These are phyloP conservation scores for Papilio polytes DNA, from an alignment of 1,140 invertebrate species.

Conservation along the genomic window DNA sequence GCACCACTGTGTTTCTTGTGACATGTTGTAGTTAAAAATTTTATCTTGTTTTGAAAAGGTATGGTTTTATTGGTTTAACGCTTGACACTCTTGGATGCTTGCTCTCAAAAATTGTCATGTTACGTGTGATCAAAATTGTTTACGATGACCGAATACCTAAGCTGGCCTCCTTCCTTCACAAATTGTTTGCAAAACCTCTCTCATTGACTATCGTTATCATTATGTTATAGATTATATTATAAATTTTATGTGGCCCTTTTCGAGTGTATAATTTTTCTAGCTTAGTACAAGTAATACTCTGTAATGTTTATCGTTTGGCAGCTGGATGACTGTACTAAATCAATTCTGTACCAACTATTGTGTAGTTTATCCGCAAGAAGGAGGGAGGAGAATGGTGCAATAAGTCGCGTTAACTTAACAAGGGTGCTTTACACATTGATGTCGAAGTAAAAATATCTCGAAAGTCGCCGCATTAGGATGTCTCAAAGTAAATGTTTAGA, in stretches of 20 bases:
- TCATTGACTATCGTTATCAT: constrained; percentile 40
- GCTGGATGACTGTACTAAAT: constrained; percentile 49
- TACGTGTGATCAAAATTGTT: constrained; percentile 67
- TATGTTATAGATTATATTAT: constrained; percentile 23
- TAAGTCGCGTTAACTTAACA: constrained; percentile 45
- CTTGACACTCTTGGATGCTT: constrained; percentile 70
- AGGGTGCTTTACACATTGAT: constrained; percentile 18
- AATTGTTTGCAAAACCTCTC: constrained; percentile 91
- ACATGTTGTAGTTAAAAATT: constrained; percentile 82
- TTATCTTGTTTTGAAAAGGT: constrained; percentile 73
- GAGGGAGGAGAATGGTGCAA: constrained; percentile 58
- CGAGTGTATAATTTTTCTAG: constrained; percentile 7
- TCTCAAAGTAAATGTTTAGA: constrained; percentile 16
- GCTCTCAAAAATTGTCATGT: constrained; percentile 59
- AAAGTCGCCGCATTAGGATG: neutral
- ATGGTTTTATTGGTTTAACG: constrained; percentile 78
- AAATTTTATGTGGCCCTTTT: constrained; percentile 21
- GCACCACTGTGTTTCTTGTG: constrained; percentile 69
- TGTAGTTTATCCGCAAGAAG: constrained; percentile 44
- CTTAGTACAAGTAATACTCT: constrained; percentile 36
- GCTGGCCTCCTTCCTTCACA: constrained; percentile 93
- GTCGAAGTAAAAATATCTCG: neutral
- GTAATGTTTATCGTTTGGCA: constrained; percentile 47
- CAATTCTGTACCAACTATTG: constrained; percentile 22
- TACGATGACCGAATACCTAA: constrained; percentile 76